Percentiles rank a stretch among this genome's conserved stretches.
These are phyloP conservation scores for Diploptera punctata DNA, from an alignment of 2,888 invertebrate genomes.

Conservation along the genomic window DNA sequence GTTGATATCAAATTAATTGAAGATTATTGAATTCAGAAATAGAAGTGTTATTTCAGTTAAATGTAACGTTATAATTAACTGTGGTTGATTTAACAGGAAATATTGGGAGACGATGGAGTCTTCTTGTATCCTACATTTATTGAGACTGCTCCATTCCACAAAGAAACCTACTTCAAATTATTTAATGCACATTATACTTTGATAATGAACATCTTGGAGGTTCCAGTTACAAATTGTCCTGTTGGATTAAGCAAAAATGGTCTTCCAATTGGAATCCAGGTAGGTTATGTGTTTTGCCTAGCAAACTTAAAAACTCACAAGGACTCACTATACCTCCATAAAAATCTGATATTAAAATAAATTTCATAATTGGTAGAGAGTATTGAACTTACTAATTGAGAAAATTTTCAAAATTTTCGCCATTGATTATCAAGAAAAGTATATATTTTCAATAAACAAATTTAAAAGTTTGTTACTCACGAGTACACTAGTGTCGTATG, in stretches of 20 bases:
- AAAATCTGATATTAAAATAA: no score
- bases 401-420: no score
- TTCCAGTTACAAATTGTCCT: constrained; percentile 80
- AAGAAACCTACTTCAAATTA: constrained; percentile 64
- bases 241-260: constrained; percentile 66
- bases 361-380: no score
- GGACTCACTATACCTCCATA: no score
- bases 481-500: no score
- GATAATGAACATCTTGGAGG: constrained; percentile 72
- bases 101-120: constrained; percentile 67
- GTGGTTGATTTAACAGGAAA: constrained; percentile 50
- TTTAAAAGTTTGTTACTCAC: no score
- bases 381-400: no score
- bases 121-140: constrained; percentile 67
- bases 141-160: constrained; percentile 65
- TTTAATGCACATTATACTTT: constrained; percentile 68
- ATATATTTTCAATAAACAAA: no score
- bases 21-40: neutral
- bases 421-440: no score
- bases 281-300: no score
- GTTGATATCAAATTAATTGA: no score
- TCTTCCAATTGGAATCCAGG: constrained; percentile 79
- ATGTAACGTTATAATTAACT: neutral
- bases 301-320: no score
- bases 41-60: neutral